Evolutionary conservation across 2,113 vertebrate species (phyloP).

Genomic region (Mandrillus leucophaeus): DNA sequence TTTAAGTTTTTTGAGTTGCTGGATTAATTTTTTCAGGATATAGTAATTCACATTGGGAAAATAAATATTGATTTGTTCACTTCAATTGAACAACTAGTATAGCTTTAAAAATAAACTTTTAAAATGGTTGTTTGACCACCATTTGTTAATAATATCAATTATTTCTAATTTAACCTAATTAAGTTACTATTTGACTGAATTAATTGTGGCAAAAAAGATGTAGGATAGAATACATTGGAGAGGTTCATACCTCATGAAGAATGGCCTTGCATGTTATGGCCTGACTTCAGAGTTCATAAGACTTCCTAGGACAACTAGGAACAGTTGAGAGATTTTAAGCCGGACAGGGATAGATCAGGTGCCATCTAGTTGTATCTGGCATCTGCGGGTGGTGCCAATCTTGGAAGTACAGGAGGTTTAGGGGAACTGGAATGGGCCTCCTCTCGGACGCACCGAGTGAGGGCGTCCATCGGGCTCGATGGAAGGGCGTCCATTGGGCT

Average conservation of each 20-base stretch:
- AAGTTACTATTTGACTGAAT: background rate
- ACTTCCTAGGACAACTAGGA: background rate
- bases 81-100: background rate
- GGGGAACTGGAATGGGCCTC: background rate
- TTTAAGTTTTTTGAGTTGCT: background rate
- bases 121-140: background rate
- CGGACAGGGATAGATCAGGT: too few species aligned
- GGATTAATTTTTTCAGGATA: background rate
- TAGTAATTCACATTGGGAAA: background rate
- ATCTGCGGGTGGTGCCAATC: background rate
- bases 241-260: background rate
- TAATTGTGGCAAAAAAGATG: background rate
- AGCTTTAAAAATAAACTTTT: background rate
- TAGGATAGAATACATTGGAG: background rate
- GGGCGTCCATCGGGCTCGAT: accelerated
- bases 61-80: background rate
- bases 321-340: background rate
- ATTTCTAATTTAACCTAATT: background rate
- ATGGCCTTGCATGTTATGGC: background rate
- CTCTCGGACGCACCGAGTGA: background rate
- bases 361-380: background rate
- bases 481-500: accelerated
- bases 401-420: background rate
- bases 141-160: too few species aligned
- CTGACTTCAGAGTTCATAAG: background rate